These are phyloP conservation scores for Indri indri DNA, from an alignment of 2,113 vertebrate species.

Conservation along the genomic window DNA sequence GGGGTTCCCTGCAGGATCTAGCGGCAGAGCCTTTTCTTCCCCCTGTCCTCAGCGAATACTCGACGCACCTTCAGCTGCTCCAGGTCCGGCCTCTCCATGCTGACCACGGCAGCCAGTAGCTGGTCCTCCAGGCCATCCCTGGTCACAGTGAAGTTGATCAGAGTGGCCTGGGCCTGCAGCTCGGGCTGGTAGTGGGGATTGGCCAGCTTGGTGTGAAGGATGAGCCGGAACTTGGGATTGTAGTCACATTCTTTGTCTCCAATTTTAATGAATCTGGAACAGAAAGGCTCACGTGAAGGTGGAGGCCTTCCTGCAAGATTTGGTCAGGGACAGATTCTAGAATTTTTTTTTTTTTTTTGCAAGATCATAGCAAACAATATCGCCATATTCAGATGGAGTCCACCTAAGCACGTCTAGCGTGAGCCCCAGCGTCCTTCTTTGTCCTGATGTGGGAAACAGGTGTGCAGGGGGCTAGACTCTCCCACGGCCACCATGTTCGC, in stretches of 20 bases:
- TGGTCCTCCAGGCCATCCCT: conserved; percentile 95
- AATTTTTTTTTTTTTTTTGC: not conserved
- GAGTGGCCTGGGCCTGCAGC: conserved; percentile 96
- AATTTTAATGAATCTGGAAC: conserved; percentile 91
- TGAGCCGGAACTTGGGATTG: conserved; percentile 91
- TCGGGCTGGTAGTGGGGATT: conserved; percentile 97
- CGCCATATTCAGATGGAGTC: not conserved
- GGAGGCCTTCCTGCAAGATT: not conserved
- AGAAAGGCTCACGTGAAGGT: not conserved
- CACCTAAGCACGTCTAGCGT: not conserved
- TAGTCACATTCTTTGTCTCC: conserved; percentile 97
- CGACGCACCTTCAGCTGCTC: conserved; percentile 93
- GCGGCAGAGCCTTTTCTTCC: not conserved
- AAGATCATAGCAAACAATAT: not conserved
- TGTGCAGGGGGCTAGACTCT: not conserved
- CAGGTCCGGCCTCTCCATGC: conserved; percentile 93
- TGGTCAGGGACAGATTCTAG: not conserved
- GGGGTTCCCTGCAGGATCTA: too few relatives aligned
- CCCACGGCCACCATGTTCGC: not conserved
- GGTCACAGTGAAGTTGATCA: conserved; percentile 96
- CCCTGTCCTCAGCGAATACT: not conserved
- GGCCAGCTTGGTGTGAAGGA: conserved; percentile 96
- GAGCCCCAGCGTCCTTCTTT: not conserved
- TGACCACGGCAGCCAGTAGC: conserved; percentile 93
- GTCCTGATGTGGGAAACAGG: not conserved